Evolutionary conservation across 2,797 vertebrate genomes (phyloP), one percentile per base, ranked within the genome.

Genomic region (Brachyrhaphis roseni): DNA sequence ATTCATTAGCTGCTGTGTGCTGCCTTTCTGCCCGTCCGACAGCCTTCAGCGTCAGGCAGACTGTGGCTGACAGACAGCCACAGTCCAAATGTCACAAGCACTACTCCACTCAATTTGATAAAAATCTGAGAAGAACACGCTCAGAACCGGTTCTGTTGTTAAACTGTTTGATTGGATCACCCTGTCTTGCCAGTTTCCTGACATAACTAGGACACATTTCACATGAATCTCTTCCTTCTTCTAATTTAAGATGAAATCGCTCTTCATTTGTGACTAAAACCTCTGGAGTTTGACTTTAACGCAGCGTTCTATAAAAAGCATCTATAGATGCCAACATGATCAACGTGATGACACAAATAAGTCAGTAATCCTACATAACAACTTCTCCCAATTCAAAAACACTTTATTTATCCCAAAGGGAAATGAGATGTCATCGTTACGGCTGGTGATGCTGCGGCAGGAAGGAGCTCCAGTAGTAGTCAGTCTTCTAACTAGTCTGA

Each of bases 61-160:
- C 82, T 80, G 78, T 73, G 53, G 83, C 72, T 81, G 70, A 78
- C 43, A 45, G 15, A 28, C 70, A 49, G 64, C 74, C 75, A 34
- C 41, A 73, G 55, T 16, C 66, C 79, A 89, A 86, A 84, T 79
- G 79, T 80, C 81, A 77, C 62, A 47, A 57, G 59, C 72, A 11
- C 7, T 5, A 6, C 45, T 71, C 23, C 10, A 23, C 31, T 83
- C 70, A 77, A 41, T 81, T 53, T 39, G 1, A 72, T 46, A 8
- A 36, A 74, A 71, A 81, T 39, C 45, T 66, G 46, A 36, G 43
- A 10, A 70, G 39, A 8, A 51, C 57, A 64, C 26, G 23, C 72
- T 55, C 16, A 43, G 34, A 18, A 41, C 57, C 13, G 51, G 5
- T 43, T 46, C 5, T 83, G 18, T 62, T 1, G 66, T 43, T 51